Base-by-base conservation (phyloP, 2,888 invertebrate species). In the Amblyjoppa fuscipennis region DNA sequence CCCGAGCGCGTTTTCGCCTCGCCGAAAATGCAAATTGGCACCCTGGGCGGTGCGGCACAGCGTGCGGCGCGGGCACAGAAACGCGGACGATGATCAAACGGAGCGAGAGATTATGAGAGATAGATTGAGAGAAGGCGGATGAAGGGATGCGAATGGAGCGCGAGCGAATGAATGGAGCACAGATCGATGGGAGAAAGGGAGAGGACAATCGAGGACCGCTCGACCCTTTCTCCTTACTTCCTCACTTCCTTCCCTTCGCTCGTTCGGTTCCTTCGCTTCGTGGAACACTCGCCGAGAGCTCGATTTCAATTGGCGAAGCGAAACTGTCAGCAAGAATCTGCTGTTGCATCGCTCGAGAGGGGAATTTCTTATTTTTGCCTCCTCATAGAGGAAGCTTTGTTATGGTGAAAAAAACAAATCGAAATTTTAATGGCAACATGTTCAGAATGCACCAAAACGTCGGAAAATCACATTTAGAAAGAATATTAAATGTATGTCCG, bases 1-100 rank as follows among this genome's bases (percentile, higher is more conserved):
- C 49, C 25, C 70, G 69, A 25, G 66, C 64, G 71, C 76, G 76
- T 71, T 82, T 82, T 82, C 82, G 77, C 82, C 77, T 64, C 82
- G 77, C 77, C 82, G 82, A 82, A 82, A 73, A 77, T 76, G 81
- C 82, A 82, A 82, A 82, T 82, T 82, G 82, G 82, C 82, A 82
- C 77, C 82, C 82, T 82, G 82, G 82, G 82, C 82, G 82, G 82
- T 81, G 61, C 69, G 11, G n/a, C 82, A 25, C 82, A 66, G 70
- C 77, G 64, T 77, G 76, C 70, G 41, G 49, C 75, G 38, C 34
- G 68, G 64, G 3, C 38, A 64, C 64, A 34, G 7, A 41, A 68
- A n/a, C 59, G 81, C 75, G 68, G 75, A 71, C 71, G 66, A 71
- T 76, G 25, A 82, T 77, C 82, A 71, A 73, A 71, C 70, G 71